Evolutionary conservation across 2,888 invertebrate species (phyloP).

Genomic region (Brachynemurus nebulosus): DNA sequence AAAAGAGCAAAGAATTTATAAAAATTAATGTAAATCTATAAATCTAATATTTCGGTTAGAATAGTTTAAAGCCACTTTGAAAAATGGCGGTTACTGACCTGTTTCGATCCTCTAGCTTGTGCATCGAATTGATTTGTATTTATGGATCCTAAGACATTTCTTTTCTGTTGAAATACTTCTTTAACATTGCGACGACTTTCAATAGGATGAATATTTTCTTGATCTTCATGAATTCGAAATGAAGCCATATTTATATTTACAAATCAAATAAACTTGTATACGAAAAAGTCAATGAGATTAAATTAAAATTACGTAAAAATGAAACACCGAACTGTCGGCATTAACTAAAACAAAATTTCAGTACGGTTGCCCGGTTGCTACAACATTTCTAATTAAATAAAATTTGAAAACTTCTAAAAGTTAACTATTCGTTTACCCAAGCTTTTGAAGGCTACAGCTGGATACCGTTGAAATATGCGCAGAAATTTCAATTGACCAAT

Average conservation of each 20-base stretch:
- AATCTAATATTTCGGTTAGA: too few species aligned
- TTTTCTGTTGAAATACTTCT: conserved; percentile 41
- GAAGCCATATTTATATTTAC: conserved; percentile 44
- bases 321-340: background rate
- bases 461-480: background rate
- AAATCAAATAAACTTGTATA: background rate
- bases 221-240: conserved; percentile 63
- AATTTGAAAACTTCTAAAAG: conserved; percentile 1
- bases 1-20: too few species aligned
- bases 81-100: conserved; percentile 32
- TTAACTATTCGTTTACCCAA: conserved; percentile 1
- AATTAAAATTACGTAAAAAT: background rate
- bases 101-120: conserved; percentile 37
- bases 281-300: background rate
- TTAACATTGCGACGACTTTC: conserved; percentile 35
- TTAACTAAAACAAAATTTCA: background rate
- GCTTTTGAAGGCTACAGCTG: background rate
- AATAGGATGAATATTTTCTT: conserved; percentile 45
- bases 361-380: background rate
- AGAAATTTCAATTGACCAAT: too few species aligned
- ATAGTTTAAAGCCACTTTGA: too few species aligned
- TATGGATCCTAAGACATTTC: conserved; percentile 49
- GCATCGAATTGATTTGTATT: conserved; percentile 40
- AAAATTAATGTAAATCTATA: too few species aligned
- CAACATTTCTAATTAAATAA: background rate